These are phyloP conservation scores for Zhengitettix transpicula DNA, from an alignment of 2,888 invertebrate species.

Conservation along the genomic window DNA sequence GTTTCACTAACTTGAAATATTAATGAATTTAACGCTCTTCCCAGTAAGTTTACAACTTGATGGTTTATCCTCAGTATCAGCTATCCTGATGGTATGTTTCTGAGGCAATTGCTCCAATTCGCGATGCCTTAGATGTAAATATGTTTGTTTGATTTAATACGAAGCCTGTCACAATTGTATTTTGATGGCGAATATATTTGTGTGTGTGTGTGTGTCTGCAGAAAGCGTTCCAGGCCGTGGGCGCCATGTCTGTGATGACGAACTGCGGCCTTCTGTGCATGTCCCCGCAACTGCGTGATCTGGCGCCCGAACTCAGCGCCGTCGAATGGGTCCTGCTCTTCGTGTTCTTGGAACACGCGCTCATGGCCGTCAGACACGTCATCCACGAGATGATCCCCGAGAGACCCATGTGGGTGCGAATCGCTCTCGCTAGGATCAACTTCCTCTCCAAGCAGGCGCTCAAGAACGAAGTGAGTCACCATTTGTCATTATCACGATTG, in stretches of 20 bases:
- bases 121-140: too few species aligned
- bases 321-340: slow-evolving; percentile 41
- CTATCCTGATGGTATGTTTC: too few species aligned
- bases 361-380: slow-evolving; percentile 44
- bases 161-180: too few species aligned
- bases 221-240: slow-evolving; percentile 48
- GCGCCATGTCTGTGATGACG: slow-evolving; percentile 50
- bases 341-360: slow-evolving; percentile 50
- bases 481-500: too few species aligned
- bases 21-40: too few species aligned
- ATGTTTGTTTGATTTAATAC: background rate
- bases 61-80: too few species aligned
- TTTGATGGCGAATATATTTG: too few species aligned
- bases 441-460: slow-evolving; percentile 44
- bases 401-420: slow-evolving; percentile 47
- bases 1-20: too few species aligned
- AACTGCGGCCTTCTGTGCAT: slow-evolving; percentile 57
- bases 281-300: slow-evolving; percentile 40
- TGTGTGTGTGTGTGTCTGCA: slow-evolving; percentile 16
- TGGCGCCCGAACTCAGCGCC: slow-evolving; percentile 22
- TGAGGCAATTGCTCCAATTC: too few species aligned
- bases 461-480: slow-evolving; percentile 31
- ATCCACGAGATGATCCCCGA: slow-evolving; percentile 53
- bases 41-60: too few species aligned
- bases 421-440: slow-evolving; percentile 40